Percentiles rank a stretch among this genome's conserved stretches.
Evolutionary conservation across 2,113 vertebrate genomes (phyloP).

Genomic region (Lucifuga dentata): DNA sequence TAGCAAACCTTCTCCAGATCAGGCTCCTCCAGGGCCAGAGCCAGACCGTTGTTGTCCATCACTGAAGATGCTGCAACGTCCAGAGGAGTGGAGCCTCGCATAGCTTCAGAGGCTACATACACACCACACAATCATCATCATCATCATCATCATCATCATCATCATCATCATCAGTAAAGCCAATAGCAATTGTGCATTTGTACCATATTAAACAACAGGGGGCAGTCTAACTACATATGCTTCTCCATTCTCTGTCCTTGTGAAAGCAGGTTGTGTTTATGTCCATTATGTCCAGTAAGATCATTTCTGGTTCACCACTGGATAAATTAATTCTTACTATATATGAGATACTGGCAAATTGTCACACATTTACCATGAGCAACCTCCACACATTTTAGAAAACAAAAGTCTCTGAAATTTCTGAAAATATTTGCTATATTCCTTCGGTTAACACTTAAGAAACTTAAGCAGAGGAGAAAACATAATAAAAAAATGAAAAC

Average conservation of each 20-base stretch:
- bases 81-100: slow-evolving; percentile 96
- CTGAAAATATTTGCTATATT: no score
- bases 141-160: no score
- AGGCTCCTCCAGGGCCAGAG: slow-evolving; percentile 92
- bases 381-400: no score
- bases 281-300: no score
- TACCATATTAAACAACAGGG: slow-evolving; percentile 65
- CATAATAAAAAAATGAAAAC: no score
- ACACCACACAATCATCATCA: slow-evolving; percentile 8
- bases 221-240: slow-evolving; percentile 58
- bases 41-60: slow-evolving; percentile 98
- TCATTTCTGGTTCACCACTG: not conserved
- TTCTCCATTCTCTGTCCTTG: not conserved
- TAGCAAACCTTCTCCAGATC: slow-evolving; percentile 93
- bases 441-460: no score
- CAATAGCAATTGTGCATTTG: not conserved
- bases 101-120: slow-evolving; percentile 90
- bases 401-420: no score
- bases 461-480: no score
- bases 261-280: not conserved
- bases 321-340: no score
- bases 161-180: slow-evolving; percentile 1
- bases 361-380: no score
- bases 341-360: no score
- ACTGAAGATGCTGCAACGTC: slow-evolving; percentile 97